Evolutionary conservation across 2,797 vertebrate species (phyloP).

Genomic region (Spinibarbus caldwelli): DNA sequence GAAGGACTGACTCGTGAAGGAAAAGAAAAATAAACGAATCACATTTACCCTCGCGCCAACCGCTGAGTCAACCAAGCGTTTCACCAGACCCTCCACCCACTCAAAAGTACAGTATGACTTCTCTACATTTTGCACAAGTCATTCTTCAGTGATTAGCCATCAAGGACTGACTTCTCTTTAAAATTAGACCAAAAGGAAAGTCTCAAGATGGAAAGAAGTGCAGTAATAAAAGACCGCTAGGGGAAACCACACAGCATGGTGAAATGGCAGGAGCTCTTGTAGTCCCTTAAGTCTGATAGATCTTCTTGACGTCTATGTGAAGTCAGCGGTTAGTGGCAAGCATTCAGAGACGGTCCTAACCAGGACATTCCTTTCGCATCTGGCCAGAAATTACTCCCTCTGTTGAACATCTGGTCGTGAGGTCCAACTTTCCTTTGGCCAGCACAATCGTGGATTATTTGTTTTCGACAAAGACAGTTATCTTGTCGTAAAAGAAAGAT

Average conservation of each 20-base stretch:
- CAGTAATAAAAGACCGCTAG: slow-evolving; percentile 18
- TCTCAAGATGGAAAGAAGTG: slow-evolving; percentile 31
- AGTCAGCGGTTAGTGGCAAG: slow-evolving; percentile 45
- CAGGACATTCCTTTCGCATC: slow-evolving; percentile 55
- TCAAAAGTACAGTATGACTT: slow-evolving; percentile 33
- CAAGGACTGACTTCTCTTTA: slow-evolving; percentile 19
- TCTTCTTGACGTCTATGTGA: slow-evolving; percentile 48
- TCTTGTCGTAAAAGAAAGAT: slow-evolving; percentile 7
- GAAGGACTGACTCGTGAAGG: background rate
- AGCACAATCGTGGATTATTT: background rate
- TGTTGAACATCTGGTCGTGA: slow-evolving; percentile 51
- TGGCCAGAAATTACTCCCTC: slow-evolving; percentile 47
- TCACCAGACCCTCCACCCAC: slow-evolving; percentile 45
- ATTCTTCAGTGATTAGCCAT: slow-evolving; percentile 27
- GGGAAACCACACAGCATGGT: slow-evolving; percentile 27
- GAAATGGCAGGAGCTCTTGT: slow-evolving; percentile 34
- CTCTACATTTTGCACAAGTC: slow-evolving; percentile 5
- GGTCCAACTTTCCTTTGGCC: slow-evolving; percentile 33
- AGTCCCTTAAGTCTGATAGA: slow-evolving; percentile 29
- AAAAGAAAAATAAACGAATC: background rate
- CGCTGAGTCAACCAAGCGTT: slow-evolving; percentile 34
- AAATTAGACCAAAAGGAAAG: slow-evolving; percentile 29
- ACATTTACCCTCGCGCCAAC: slow-evolving; percentile 15
- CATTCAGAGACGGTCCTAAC: slow-evolving; percentile 35
- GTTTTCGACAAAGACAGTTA: slow-evolving; percentile 28